phyloP scores from a whole-genome alignment of 2,888 invertebrate species.

The Tupiocoris notatus region DNA sequence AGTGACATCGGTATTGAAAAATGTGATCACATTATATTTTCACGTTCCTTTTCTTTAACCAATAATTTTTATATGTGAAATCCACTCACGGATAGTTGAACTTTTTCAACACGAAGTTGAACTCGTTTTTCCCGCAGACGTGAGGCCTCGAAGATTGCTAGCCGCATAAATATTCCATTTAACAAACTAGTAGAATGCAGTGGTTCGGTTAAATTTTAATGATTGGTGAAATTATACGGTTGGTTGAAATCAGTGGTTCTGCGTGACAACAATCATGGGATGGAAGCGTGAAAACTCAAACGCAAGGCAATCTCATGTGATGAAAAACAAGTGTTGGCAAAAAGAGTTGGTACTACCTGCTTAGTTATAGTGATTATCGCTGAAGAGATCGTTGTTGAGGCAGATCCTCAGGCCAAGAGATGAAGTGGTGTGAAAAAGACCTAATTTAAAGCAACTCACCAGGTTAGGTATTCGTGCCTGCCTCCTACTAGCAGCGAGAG shows the following conservation, averaged over 20 bases:
- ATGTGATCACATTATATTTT: too few species aligned
- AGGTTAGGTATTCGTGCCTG: constrained; percentile 29
- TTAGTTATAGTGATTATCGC: not conserved
- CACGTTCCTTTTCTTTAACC: too few species aligned
- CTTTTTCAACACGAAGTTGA: too few species aligned
- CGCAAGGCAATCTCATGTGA: not conserved
- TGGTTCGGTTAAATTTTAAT: not conserved
- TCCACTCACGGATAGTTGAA: too few species aligned
- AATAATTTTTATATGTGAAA: too few species aligned
- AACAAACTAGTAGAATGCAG: not conserved
- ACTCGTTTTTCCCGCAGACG: too few species aligned
- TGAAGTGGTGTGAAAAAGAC: constrained; percentile 32
- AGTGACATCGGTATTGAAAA: too few species aligned
- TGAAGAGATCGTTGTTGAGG: not conserved
- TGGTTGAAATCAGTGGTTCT: not conserved
- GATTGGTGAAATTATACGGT: not conserved
- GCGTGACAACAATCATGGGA: not conserved
- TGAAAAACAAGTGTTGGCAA: not conserved
- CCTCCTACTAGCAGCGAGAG: not conserved
- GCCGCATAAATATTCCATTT: not conserved
- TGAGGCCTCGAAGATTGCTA: too few species aligned
- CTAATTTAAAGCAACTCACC: constrained; percentile 21
- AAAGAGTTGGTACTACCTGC: not conserved
- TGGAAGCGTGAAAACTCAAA: not conserved
- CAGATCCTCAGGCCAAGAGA: not conserved